phyloP scores from a whole-genome alignment of 2,113 vertebrate species.

The Elaphurus davidianus region DNA sequence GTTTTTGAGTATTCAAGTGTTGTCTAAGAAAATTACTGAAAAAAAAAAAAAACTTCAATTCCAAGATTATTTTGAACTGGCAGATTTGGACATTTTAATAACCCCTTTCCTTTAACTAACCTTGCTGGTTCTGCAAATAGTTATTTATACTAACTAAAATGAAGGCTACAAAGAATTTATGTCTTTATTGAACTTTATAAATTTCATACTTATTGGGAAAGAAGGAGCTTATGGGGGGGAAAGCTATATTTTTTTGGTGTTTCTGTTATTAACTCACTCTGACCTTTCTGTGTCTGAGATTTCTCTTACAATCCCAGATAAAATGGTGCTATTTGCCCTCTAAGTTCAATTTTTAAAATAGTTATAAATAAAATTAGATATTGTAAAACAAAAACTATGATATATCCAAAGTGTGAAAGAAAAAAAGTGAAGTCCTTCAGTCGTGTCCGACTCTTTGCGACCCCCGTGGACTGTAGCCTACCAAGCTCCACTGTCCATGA shows the following conservation, averaged over 20 bases:
- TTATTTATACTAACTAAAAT: conserved; percentile 32
- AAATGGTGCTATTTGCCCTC: background rate
- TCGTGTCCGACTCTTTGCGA: no score
- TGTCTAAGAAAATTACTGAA: conserved; percentile 46
- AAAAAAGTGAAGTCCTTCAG: no score
- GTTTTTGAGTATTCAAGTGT: conserved; percentile 58
- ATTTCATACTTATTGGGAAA: background rate
- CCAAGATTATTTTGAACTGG: conserved; percentile 43
- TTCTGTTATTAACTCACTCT: background rate
- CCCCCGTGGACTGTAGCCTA: no score
- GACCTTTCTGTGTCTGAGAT: background rate
- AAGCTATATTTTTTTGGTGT: background rate
- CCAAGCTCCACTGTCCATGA: no score
- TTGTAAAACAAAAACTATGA: background rate
- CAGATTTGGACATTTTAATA: conserved; percentile 19
- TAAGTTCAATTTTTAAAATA: background rate
- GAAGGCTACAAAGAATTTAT: background rate
- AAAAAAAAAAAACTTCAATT: conserved; percentile 10
- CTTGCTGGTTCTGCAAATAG: conserved; percentile 13
- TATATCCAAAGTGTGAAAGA: background rate
- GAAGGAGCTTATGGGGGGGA: background rate
- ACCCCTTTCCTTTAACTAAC: conserved; percentile 31
- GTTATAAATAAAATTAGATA: background rate
- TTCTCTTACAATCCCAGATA: background rate
- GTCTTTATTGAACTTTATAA: background rate